phyloP scores from a whole-genome alignment of 2,888 invertebrate genomes.

The Ochropleura plecta region DNA sequence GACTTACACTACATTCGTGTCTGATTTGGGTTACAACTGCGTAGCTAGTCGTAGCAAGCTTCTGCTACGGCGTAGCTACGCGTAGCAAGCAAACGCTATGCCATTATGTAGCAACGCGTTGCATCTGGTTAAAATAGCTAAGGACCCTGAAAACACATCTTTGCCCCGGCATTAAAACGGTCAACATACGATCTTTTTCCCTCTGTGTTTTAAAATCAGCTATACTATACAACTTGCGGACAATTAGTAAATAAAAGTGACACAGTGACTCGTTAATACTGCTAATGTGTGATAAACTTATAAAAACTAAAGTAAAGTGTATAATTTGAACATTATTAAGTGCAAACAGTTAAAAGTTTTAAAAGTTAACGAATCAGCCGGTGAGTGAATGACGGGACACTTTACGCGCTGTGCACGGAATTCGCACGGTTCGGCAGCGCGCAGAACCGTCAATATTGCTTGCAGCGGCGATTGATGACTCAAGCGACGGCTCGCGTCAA shows the following conservation, averaged over 20 bases:
- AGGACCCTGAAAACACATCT: no score
- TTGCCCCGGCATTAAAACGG: no score
- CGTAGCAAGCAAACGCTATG: slow-evolving; percentile 4
- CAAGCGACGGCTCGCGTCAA: slow-evolving; percentile 5
- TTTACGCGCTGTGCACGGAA: slow-evolving; percentile 8
- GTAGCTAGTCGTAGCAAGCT: slow-evolving; percentile 9
- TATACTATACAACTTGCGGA: no score
- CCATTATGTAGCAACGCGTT: slow-evolving; percentile 5
- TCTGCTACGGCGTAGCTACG: slow-evolving; percentile 5
- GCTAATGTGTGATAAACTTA: slow-evolving; percentile 8
- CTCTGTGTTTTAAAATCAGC: no score
- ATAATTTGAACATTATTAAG: slow-evolving; percentile 7
- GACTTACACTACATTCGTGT: background rate
- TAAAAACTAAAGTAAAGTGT: slow-evolving; percentile 3
- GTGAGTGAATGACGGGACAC: slow-evolving; percentile 10
- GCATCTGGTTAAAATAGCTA: background rate
- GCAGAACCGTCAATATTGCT: slow-evolving; percentile 11
- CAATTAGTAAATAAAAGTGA: no score
- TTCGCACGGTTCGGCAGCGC: slow-evolving; percentile 7
- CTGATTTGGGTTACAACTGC: background rate
- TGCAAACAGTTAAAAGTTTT: slow-evolving; percentile 11
- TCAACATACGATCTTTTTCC: no score
- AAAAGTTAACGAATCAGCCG: slow-evolving; percentile 16
- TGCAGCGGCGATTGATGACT: slow-evolving; percentile 12
- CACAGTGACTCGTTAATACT: slow-evolving; percentile 1